These are phyloP conservation scores for Rhinopithecus roxellana DNA, from an alignment of 2,113 vertebrate species.

Conservation along the genomic window DNA sequence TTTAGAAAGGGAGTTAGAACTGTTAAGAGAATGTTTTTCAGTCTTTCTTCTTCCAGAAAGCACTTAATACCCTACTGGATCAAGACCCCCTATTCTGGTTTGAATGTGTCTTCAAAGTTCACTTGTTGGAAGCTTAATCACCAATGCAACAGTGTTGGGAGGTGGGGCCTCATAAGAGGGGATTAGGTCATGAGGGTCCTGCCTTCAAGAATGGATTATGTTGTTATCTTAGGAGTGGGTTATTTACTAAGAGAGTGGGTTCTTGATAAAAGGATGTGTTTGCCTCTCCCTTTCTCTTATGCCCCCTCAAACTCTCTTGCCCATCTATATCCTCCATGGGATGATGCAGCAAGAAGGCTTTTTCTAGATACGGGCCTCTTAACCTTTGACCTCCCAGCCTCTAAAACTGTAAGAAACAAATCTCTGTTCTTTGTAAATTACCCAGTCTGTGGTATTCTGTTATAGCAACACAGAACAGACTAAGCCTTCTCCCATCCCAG, in stretches of 20 bases:
- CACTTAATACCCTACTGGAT: not conserved
- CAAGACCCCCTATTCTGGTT: not conserved
- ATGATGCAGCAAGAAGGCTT: not conserved
- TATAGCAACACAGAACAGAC: not conserved
- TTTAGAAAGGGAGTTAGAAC: slow-evolving; percentile 12
- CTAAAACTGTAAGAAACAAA: not conserved
- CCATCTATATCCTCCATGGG: not conserved
- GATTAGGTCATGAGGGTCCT: not conserved
- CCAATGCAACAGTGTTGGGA: not conserved
- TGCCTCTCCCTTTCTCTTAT: not conserved
- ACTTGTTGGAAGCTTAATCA: not conserved
- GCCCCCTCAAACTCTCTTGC: not conserved
- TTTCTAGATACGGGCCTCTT: not conserved
- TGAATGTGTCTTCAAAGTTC: not conserved
- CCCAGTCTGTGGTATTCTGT: not conserved
- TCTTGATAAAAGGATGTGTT: not conserved
- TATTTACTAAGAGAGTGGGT: not conserved
- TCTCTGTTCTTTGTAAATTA: not conserved
- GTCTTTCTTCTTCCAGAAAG: not conserved
- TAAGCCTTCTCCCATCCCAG: not conserved
- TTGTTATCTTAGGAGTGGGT: not conserved
- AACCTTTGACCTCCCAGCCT: not conserved
- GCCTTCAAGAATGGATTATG: not conserved
- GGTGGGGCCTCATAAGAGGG: not conserved
- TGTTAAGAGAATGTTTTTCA: slow-evolving; percentile 26